A percentile compares a stretch with the other conserved stretches of the same genome.
Conservation (phyloP, 2,797 vertebrate species). For the Gallirallus australis region DNA sequence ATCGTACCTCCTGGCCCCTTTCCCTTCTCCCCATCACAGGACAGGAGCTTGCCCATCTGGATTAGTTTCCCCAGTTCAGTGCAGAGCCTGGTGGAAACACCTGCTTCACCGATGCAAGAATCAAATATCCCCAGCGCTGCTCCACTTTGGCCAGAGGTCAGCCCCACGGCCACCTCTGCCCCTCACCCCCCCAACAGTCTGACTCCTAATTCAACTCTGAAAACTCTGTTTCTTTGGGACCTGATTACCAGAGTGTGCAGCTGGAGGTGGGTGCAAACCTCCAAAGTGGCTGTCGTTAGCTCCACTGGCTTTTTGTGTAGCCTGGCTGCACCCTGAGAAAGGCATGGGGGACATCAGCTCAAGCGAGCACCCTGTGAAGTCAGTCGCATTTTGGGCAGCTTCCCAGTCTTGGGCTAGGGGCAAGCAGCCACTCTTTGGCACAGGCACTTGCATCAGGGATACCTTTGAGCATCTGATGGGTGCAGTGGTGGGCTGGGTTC, state of each 20-base stretch:
- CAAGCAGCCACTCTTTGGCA: background rate
- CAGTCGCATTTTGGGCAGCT: background rate
- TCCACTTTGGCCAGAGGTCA: background rate
- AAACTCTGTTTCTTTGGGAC: background rate
- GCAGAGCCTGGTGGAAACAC: background rate
- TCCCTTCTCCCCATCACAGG: background rate
- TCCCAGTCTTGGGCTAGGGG: background rate
- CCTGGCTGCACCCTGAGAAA: background rate
- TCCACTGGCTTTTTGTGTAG: background rate
- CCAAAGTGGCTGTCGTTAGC: fast-evolving
- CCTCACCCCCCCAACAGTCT: background rate
- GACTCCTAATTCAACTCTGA: background rate
- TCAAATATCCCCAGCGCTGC: background rate
- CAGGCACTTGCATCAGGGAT: fast-evolving
- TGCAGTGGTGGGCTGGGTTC: background rate
- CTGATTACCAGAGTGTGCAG: background rate
- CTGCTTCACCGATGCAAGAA: background rate
- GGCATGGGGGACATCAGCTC: background rate
- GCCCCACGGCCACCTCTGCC: background rate
- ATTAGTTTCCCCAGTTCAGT: background rate
- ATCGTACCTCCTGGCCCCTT: background rate
- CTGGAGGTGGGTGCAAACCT: background rate
- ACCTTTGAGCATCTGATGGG: background rate
- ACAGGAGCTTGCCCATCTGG: background rate
- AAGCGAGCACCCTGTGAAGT: fast-evolving